These are phyloP conservation scores for Camarhynchus parvulus DNA, from an alignment of 2,113 vertebrate species.

Conservation along the genomic window DNA sequence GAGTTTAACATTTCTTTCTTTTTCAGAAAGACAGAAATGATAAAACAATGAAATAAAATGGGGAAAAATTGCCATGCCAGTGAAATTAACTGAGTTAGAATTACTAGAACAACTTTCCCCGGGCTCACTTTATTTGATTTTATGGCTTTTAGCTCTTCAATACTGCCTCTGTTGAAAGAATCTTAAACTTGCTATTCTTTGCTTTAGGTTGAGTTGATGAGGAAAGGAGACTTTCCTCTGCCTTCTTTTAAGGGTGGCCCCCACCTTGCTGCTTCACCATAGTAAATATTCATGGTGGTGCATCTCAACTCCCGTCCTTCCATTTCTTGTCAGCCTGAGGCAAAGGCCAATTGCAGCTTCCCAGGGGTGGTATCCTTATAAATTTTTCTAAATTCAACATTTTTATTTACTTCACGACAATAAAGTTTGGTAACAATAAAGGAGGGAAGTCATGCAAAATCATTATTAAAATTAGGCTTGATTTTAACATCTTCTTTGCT, in stretches of 20 bases:
- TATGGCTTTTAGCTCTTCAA: not conserved
- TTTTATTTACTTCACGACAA: not conserved
- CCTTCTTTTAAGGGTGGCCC: not conserved
- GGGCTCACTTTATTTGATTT: not conserved
- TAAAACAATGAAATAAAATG: not conserved
- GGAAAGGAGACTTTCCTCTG: not conserved
- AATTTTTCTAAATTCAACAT: not conserved
- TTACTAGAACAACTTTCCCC: not conserved
- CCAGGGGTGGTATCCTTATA: accelerated
- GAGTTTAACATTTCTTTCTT: not conserved
- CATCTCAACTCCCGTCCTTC: not conserved
- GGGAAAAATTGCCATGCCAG: too few relatives aligned
- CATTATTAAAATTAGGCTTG: not conserved
- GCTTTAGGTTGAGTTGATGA: not conserved
- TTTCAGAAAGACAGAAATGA: not conserved
- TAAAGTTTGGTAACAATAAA: not conserved
- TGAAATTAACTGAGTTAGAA: not conserved
- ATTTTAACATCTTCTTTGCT: not conserved
- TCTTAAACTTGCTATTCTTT: not conserved
- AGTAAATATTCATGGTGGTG: not conserved
- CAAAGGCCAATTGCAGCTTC: not conserved
- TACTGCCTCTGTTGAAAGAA: not conserved
- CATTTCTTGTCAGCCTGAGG: not conserved
- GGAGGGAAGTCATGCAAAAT: not conserved
- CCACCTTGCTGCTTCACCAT: accelerated